phyloP scores from a whole-genome alignment of 92 coral and sea anemone genomes.

The Scolanthus callimorphus region DNA sequence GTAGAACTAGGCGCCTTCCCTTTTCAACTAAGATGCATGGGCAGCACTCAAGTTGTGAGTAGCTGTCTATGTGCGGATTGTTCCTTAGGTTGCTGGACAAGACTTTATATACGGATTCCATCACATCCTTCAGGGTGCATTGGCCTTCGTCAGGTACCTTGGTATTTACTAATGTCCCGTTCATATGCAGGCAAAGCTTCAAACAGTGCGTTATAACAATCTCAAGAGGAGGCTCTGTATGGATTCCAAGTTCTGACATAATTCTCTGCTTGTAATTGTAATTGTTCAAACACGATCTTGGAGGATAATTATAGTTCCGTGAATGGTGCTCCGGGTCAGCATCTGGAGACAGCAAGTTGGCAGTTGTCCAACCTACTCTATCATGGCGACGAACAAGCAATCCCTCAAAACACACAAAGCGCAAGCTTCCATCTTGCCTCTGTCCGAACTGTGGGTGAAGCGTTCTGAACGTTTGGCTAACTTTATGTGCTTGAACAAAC shows the following conservation, averaged over 20 bases:
- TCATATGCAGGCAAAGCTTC: slow-evolving; percentile 38
- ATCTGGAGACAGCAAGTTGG: slow-evolving; percentile 30
- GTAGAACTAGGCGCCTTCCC: slow-evolving; percentile 43
- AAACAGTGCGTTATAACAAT: slow-evolving; percentile 46
- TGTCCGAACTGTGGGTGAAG: slow-evolving; percentile 26
- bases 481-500: slow-evolving; percentile 25
- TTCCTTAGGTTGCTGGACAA: slow-evolving; percentile 9
- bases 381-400: slow-evolving; percentile 19
- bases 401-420: slow-evolving; percentile 40
- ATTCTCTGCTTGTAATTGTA: neutral
- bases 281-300: neutral
- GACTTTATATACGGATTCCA: slow-evolving; percentile 47
- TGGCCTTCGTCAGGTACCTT: neutral
- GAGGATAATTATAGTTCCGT: neutral
- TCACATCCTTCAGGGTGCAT: slow-evolving; percentile 14
- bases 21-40: slow-evolving; percentile 45
- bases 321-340: slow-evolving; percentile 13
- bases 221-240: slow-evolving; percentile 43
- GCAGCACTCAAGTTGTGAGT: slow-evolving; percentile 4
- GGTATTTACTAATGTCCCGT: neutral
- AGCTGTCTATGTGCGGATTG: too few species aligned
- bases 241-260: slow-evolving; percentile 1
- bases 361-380: slow-evolving; percentile 44
- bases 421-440: slow-evolving; percentile 1
- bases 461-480: neutral